These are phyloP conservation scores for Actinopyga echinites DNA, from an alignment of 53 echinoderm and acorn worm genomes.

Conservation along the genomic window DNA sequence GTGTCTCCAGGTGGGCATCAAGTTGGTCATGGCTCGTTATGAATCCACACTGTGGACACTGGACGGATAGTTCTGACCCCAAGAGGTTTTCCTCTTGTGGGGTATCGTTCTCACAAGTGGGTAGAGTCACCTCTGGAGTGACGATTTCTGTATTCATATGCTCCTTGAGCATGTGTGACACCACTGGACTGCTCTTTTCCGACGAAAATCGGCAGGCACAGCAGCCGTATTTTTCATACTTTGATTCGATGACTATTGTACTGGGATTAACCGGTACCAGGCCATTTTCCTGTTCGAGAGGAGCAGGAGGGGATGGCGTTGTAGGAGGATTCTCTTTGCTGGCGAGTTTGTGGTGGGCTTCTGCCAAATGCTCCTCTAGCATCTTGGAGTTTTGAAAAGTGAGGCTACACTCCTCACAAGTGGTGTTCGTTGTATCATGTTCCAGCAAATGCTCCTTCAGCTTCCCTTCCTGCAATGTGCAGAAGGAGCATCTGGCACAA, in stretches of 20 bases:
- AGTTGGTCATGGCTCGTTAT: conserved; percentile 80
- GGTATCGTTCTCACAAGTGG: background rate
- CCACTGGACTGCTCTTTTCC: conserved; percentile 55
- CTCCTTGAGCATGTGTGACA: conserved; percentile 57
- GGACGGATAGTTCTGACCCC: conserved; percentile 55
- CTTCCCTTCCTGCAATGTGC: conserved; percentile 53
- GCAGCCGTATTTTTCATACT: conserved; percentile 44
- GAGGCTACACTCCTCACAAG: conserved; percentile 57
- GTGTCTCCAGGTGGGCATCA: conserved; percentile 76
- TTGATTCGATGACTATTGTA: conserved; percentile 39
- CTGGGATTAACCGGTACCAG: background rate
- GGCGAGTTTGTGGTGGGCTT: conserved; percentile 37
- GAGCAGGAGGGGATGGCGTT: background rate
- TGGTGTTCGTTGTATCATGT: conserved; percentile 8
- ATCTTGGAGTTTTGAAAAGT: conserved; percentile 68
- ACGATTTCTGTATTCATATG: conserved; percentile 10
- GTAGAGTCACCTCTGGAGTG: background rate
- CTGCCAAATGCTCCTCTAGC: conserved; percentile 56
- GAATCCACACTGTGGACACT: conserved; percentile 92
- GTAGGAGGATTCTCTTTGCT: background rate
- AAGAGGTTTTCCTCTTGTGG: conserved; percentile 31
- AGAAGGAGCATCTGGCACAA: conserved; percentile 69
- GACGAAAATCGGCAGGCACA: conserved; percentile 53
- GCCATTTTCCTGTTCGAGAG: background rate
- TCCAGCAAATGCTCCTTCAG: conserved; percentile 46